A percentile compares a stretch with the other conserved stretches of the same genome.
phyloP scores from a whole-genome alignment of 2,797 vertebrate species.

The Peromyscus melanophrys region DNA sequence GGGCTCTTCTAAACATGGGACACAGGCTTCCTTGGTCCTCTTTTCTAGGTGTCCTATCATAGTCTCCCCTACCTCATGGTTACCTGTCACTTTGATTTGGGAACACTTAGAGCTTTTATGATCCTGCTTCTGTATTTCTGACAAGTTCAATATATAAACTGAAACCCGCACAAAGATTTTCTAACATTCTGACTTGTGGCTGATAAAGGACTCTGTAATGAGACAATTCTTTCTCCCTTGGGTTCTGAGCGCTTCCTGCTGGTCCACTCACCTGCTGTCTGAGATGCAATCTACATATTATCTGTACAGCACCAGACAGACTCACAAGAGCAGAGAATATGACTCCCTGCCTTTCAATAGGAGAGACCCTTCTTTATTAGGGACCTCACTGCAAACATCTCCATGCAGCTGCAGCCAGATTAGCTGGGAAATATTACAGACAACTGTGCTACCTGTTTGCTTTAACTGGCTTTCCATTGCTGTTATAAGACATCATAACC shows the following conservation, averaged over 20 bases:
- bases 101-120: not conserved
- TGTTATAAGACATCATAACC: not conserved
- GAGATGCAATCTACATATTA: not conserved
- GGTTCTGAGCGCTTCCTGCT: not conserved
- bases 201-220: not conserved
- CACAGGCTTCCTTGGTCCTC: not conserved
- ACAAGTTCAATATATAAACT: not conserved
- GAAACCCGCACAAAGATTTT: not conserved
- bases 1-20: not conserved
- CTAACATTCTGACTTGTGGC: not conserved
- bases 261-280: not conserved
- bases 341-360: not conserved
- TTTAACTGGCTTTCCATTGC: not conserved
- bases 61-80: not conserved
- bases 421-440: not conserved
- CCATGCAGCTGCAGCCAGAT: not conserved
- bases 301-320: not conserved
- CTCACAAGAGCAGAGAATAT: not conserved
- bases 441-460: not conserved
- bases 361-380: not conserved
- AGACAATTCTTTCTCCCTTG: not conserved
- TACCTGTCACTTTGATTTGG: not conserved
- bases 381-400: not conserved
- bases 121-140: conserved; percentile 1
- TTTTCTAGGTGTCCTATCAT: not conserved